These are phyloP conservation scores for Sebastes diploproa DNA, from an alignment of 2,797 vertebrate species.

Conservation along the genomic window DNA sequence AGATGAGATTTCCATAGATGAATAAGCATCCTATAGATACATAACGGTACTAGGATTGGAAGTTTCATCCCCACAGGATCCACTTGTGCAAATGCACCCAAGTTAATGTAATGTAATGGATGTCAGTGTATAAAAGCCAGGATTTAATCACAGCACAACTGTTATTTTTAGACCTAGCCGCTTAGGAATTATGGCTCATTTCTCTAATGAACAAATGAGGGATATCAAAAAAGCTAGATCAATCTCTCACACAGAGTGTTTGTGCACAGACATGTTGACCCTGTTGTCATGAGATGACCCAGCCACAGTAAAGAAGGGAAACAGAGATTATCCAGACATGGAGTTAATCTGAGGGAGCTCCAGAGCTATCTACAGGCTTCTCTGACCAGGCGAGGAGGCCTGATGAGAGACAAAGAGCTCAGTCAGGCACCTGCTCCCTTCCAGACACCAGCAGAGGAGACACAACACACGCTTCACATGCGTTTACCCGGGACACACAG, in stretches of 20 bases:
- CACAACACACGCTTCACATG: neutral
- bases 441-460: neutral
- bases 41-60: neutral
- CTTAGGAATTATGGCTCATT: neutral
- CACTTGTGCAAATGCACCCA: neutral
- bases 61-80: neutral
- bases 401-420: conserved; percentile 60
- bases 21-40: neutral
- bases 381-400: conserved; percentile 17
- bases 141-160: conserved; percentile 11
- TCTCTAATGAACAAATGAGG: conserved; percentile 1
- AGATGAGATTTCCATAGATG: neutral
- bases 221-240: neutral
- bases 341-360: conserved; percentile 42
- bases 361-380: neutral
- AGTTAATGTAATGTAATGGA: neutral
- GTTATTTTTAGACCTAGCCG: neutral
- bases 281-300: conserved; percentile 48
- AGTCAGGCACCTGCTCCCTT: conserved; percentile 72
- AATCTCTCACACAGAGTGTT: neutral
- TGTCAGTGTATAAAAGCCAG: neutral
- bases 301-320: conserved; percentile 21
- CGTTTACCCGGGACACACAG: neutral
- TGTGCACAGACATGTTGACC: conserved; percentile 19
- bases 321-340: conserved; percentile 44